Evolutionary conservation across 2,888 invertebrate genomes (phyloP).

Genomic region (Hypolimnas misippus): DNA sequence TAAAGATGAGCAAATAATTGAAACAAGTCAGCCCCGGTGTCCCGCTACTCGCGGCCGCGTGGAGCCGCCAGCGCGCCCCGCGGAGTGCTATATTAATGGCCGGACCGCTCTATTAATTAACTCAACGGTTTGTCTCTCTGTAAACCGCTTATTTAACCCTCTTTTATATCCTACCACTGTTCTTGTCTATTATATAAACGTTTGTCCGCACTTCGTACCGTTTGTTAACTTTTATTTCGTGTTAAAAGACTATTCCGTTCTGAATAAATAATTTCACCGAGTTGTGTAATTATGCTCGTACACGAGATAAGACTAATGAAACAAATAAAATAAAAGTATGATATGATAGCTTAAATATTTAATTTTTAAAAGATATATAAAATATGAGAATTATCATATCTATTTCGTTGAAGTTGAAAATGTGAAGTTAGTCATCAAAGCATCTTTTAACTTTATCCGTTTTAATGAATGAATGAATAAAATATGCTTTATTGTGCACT

Average conservation of each 20-base stretch:
- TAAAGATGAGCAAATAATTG: no score
- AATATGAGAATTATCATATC: no score
- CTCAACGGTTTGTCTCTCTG: slow-evolving; percentile 51
- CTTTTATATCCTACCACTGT: slow-evolving; percentile 28
- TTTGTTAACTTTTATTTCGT: no score
- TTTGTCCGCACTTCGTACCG: no score
- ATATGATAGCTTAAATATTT: background rate
- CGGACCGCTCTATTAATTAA: slow-evolving; percentile 61
- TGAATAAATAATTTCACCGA: background rate
- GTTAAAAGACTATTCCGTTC: background rate
- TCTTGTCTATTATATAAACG: slow-evolving; percentile 29
- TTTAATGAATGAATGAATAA: no score
- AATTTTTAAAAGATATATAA: no score
- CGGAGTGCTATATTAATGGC: slow-evolving; percentile 59
- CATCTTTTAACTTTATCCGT: no score
- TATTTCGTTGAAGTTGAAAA: no score
- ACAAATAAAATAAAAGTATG: background rate
- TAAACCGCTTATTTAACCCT: slow-evolving; percentile 38
- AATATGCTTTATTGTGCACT: no score
- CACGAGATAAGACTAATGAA: background rate
- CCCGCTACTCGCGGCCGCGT: background rate
- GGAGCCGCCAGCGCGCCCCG: slow-evolving; percentile 47
- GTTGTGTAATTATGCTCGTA: background rate
- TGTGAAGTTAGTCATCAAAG: no score
- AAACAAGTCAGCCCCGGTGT: background rate